These are phyloP conservation scores for Actinopyga echinites DNA, from an alignment of 53 echinoderm and acorn worm genomes.

Conservation along the genomic window DNA sequence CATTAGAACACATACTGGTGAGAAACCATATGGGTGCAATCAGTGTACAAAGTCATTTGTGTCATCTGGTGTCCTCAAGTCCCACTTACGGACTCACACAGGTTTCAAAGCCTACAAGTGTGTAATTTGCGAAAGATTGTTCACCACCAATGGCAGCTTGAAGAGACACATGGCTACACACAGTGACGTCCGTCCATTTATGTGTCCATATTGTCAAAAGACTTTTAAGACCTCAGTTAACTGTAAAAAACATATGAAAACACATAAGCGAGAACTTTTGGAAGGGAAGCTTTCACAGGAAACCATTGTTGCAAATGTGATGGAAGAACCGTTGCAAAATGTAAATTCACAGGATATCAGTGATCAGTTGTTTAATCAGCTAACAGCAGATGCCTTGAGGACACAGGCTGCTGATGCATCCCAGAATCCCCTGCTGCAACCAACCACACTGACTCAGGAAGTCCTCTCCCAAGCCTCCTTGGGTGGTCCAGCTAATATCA, in stretches of 20 bases:
- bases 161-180: conserved; percentile 98
- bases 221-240: conserved; percentile 98
- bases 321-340: conserved; percentile 5
- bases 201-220: conserved; percentile 99
- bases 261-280: conserved; percentile 79
- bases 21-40: conserved; percentile 83
- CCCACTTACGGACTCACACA: conserved; percentile 87
- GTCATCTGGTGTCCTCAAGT: conserved; percentile 90
- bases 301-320: conserved; percentile 24
- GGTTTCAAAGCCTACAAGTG: conserved; percentile 94
- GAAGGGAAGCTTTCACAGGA: conserved; percentile 22
- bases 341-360: conserved; percentile 1
- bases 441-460: conserved; percentile 57
- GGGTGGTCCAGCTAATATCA: conserved; percentile 46
- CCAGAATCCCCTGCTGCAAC: conserved; percentile 55
- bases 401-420: conserved; percentile 60
- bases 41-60: conserved; percentile 91
- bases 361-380: conserved; percentile 54
- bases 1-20: conserved; percentile 92
- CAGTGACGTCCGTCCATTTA: conserved; percentile 95
- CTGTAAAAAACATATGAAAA: conserved; percentile 99
- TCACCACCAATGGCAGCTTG: conserved; percentile 97
- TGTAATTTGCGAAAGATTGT: conserved; percentile 78
- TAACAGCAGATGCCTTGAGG: conserved; percentile 50
- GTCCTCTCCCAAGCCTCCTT: conserved; percentile 61